Percentiles rank a stretch among this genome's conserved stretches.
Evolutionary conservation across 1,140 invertebrate species (phyloP).

Genomic region (Dendroctonus valens): DNA sequence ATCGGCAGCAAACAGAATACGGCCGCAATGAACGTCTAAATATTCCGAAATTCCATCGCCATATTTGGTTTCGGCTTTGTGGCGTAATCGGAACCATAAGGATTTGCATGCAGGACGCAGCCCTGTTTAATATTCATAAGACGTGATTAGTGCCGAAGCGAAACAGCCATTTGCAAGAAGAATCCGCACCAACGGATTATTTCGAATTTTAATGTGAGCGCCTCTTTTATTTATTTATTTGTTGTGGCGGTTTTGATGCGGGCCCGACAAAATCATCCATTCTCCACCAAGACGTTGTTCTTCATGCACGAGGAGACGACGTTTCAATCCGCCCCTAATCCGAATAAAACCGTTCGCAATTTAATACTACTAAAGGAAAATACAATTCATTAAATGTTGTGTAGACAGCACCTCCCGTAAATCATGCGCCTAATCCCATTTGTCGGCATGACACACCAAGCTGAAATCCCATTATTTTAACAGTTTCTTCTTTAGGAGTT

Average conservation of each 20-base stretch:
- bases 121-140: constrained; percentile 10
- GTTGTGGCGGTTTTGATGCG: too few species aligned
- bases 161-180: not conserved
- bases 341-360: not conserved
- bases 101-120: constrained; percentile 10
- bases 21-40: too few species aligned
- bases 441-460: constrained; percentile 5
- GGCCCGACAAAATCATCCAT: too few species aligned
- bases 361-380: constrained; percentile 15
- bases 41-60: not conserved
- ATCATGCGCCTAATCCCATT: constrained; percentile 21
- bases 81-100: not conserved
- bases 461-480: constrained; percentile 22
- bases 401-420: constrained; percentile 8
- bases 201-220: too few species aligned
- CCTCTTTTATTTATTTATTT: too few species aligned
- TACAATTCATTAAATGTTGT: constrained; percentile 17
- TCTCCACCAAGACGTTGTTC: too few species aligned
- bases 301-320: too few species aligned
- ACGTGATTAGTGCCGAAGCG: constrained; percentile 6
- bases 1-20: too few species aligned
- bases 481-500: constrained; percentile 8
- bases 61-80: constrained; percentile 5
- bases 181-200: too few species aligned
- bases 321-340: too few species aligned